Conservation (phyloP, 1,140 invertebrate species). For the Triops longicaudatus region DNA sequence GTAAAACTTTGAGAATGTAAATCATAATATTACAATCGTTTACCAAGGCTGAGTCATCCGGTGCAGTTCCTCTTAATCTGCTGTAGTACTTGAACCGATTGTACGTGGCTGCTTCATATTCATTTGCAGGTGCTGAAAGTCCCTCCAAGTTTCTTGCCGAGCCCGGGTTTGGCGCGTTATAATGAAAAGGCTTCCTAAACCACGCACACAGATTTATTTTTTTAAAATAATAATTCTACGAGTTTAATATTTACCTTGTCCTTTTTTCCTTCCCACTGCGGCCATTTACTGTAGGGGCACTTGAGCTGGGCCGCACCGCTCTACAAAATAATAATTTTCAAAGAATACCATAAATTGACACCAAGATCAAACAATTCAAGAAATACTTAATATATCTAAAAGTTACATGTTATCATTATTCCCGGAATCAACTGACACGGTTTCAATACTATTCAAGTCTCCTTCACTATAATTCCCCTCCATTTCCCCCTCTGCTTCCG, state of each 20-base stretch:
- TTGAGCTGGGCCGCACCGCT: background rate
- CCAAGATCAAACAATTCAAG: too few species aligned
- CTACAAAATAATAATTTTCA: background rate
- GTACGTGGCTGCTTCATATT: slow-evolving; percentile 25
- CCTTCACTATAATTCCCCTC: background rate
- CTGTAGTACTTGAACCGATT: slow-evolving; percentile 30
- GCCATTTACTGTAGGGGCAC: background rate
- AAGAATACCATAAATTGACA: too few species aligned
- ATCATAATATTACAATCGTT: too few species aligned
- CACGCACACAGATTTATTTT: background rate
- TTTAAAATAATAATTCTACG: background rate
- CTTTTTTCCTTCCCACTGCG: background rate
- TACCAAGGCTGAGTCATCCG: slow-evolving; percentile 31
- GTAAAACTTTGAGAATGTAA: too few species aligned
- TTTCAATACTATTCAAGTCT: background rate
- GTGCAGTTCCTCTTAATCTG: slow-evolving; percentile 27
- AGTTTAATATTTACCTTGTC: background rate
- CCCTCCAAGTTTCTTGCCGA: background rate
- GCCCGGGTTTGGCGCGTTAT: background rate
- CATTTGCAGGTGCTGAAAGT: background rate
- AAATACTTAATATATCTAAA: background rate
- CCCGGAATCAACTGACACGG: background rate
- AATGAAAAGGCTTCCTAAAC: background rate
- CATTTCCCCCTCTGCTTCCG: background rate
- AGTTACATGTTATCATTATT: background rate